These are phyloP conservation scores for Limnephilus auricula DNA, from an alignment of 2,888 invertebrate species.

Conservation along the genomic window DNA sequence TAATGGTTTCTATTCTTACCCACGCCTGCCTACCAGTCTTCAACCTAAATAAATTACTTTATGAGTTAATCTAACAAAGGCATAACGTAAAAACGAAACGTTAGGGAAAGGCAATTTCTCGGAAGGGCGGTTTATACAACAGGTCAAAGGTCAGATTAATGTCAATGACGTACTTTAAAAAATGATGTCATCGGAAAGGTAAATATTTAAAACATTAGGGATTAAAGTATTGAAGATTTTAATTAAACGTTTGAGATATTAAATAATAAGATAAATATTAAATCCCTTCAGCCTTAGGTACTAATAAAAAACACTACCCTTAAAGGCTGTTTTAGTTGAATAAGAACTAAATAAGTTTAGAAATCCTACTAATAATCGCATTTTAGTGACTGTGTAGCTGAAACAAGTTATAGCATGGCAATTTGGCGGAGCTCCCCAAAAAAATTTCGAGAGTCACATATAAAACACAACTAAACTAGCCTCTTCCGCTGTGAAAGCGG, in stretches of 20 bases:
- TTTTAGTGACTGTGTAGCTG: too few relatives aligned
- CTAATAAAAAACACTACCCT: too few relatives aligned
- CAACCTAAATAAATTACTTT: neutral
- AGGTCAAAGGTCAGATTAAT: neutral
- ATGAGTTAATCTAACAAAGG: constrained; percentile 2
- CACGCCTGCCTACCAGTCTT: neutral
- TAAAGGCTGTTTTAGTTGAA: too few relatives aligned
- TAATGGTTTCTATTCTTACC: neutral
- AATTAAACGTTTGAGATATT: neutral
- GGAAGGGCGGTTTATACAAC: neutral
- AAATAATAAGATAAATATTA: too few relatives aligned
- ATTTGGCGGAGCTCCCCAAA: too few relatives aligned
- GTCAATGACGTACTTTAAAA: neutral
- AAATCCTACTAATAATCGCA: too few relatives aligned
- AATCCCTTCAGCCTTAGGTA: too few relatives aligned
- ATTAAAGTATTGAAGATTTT: neutral
- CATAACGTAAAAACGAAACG: neutral
- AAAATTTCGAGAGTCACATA: too few relatives aligned
- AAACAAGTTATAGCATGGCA: too few relatives aligned
- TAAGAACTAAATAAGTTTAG: too few relatives aligned
- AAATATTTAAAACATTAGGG: neutral
- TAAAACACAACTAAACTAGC: too few relatives aligned
- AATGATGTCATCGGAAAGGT: neutral
- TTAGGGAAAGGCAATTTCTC: neutral
- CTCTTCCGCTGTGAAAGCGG: too few relatives aligned